Percentiles rank a stretch among this genome's conserved stretches.
Evolutionary conservation across 2,797 vertebrate species (phyloP).

Genomic region (Carcharodon carcharias): DNA sequence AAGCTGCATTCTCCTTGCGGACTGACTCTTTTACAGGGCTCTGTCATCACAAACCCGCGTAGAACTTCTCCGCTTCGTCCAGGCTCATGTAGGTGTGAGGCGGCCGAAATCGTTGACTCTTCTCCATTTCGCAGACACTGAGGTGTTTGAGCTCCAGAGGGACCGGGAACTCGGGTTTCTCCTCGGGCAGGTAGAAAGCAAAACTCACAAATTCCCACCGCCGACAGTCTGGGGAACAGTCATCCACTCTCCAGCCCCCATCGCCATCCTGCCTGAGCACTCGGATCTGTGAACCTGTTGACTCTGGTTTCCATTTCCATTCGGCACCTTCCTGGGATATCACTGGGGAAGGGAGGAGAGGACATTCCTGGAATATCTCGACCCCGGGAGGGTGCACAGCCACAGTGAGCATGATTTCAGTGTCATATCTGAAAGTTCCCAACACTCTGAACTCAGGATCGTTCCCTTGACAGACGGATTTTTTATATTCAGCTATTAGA

Average conservation of each 20-base stretch:
- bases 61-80: not conserved
- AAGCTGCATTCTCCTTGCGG: no score
- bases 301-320: not conserved
- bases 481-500: not conserved
- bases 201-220: not conserved
- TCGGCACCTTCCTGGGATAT: not conserved
- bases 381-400: not conserved
- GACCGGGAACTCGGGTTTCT: not conserved
- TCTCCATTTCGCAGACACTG: not conserved
- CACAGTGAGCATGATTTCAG: not conserved
- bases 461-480: not conserved
- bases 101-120: not conserved
- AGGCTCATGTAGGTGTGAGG: not conserved
- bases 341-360: not conserved
- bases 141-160: not conserved
- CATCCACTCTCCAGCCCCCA: not conserved
- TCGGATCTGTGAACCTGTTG: not conserved
- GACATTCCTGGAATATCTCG: not conserved
- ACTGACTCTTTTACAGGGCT: not conserved
- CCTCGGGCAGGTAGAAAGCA: not conserved
- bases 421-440: not conserved
- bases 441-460: not conserved
- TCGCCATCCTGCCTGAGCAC: not conserved
- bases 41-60: not conserved
- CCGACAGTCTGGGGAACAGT: not conserved